Base-by-base conservation (phyloP, 2,797 vertebrate species). In the Perodicticus potto region DNA sequence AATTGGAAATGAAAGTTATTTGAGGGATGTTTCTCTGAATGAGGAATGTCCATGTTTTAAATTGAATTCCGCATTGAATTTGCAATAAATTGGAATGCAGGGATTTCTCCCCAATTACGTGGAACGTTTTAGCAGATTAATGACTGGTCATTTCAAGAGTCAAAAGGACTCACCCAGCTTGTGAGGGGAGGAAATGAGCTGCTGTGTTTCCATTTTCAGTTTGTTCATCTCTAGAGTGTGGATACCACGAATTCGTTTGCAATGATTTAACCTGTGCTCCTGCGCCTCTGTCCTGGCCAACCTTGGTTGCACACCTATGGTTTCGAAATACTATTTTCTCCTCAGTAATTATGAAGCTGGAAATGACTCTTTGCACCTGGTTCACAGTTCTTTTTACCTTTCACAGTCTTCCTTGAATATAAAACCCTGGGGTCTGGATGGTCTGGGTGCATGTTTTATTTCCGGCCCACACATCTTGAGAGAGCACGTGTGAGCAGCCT, bases 91-190 rank as follows among this genome's bases (percentile, higher is more conserved):
- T 98, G 98, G 97, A 96, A 98, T 97, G 95, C 98, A 99, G 98
- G 98, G 98, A 94, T 99, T 99, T 99, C 98, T 98, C 80, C 86
- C 45, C 82, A 98, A 98, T 97, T 98, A 98, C 94, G 95, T 97
- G 69, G 97, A 89, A 95, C 99, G 99, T 93, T 98, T 98, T 98
- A 98, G 89, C 98, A 99, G 97, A 99, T 98, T 97, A 98, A 97
- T 97, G 98, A 99, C 97, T 99, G 99, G 96, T 98, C 98, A 89
- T 99, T 99, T 98, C 98, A 99, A 87, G 98, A 99, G 95, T 99
- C 98, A 82, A 98, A 98, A 97, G 98, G 98, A 96, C 97, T 99
- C 98, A 99, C 97, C 98, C 98, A 65, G 96, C 97, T 96, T 99
- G 99, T 97, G 99, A 99, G 98, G 99, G 99, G 99, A 98, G 97